phyloP scores from a whole-genome alignment of 2,113 vertebrate genomes.

The Sphaerodactylus townsendi region DNA sequence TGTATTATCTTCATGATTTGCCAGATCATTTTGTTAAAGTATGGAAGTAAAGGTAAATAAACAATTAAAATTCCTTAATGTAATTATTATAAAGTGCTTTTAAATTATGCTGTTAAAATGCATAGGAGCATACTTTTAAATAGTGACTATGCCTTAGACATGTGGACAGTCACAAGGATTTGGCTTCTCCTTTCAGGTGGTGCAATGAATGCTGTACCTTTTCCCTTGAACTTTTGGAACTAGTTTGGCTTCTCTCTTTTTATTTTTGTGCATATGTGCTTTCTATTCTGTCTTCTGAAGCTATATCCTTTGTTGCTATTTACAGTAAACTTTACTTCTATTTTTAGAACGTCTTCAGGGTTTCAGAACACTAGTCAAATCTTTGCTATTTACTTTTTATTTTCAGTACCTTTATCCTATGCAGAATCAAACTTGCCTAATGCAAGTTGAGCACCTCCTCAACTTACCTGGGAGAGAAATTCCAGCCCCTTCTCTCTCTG shows the following conservation, averaged over 20 bases:
- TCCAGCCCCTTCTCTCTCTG: too few relatives aligned
- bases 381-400: background rate
- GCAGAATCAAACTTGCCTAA: background rate
- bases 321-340: conserved; percentile 6
- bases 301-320: background rate
- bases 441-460: too few relatives aligned
- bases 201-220: conserved; percentile 27
- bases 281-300: background rate
- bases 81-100: background rate
- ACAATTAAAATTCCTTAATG: background rate
- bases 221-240: conserved; percentile 23
- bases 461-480: too few relatives aligned
- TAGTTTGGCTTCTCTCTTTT: conserved; percentile 7
- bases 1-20: background rate
- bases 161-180: conserved; percentile 25
- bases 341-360: background rate
- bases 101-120: conserved; percentile 27
- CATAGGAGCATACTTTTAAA: conserved; percentile 16
- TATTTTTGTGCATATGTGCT: background rate
- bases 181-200: conserved; percentile 40
- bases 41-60: background rate
- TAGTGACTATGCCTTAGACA: background rate
- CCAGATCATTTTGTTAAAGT: background rate
- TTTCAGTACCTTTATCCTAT: background rate
- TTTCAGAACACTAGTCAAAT: background rate